Percentiles rank a stretch among this genome's conserved stretches.
These are phyloP conservation scores for Argyresthia albistria DNA, from an alignment of 2,888 invertebrate genomes.

Conservation along the genomic window DNA sequence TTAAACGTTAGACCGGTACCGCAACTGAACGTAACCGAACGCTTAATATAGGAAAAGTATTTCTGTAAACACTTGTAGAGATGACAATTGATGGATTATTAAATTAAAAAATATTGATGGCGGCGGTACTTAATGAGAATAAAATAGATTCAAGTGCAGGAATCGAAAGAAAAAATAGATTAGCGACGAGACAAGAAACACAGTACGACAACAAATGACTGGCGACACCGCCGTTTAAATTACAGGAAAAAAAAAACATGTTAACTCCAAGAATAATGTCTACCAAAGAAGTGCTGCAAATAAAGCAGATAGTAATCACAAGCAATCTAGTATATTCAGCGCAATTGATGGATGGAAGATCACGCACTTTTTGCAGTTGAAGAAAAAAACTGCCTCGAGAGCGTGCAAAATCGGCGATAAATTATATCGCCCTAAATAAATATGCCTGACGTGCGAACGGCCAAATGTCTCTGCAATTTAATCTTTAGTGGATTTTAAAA, in stretches of 20 bases:
- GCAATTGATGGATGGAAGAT: background rate
- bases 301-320: too few relatives aligned
- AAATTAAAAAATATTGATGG: too few relatives aligned
- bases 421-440: slow-evolving; percentile 22
- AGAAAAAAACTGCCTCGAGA: slow-evolving; percentile 1
- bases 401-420: slow-evolving; percentile 15
- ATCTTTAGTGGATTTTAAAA: slow-evolving; percentile 31
- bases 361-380: background rate
- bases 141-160: slow-evolving; percentile 19
- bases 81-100: too few relatives aligned
- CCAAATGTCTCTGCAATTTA: slow-evolving; percentile 29
- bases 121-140: too few relatives aligned
- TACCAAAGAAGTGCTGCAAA: too few relatives aligned
- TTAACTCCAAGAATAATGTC: too few relatives aligned
- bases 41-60: too few relatives aligned
- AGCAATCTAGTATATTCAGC: too few relatives aligned
- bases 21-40: too few relatives aligned
- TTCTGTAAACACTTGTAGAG: too few relatives aligned
- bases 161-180: slow-evolving; percentile 21
- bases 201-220: slow-evolving; percentile 14
- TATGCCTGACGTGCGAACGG: slow-evolving; percentile 15
- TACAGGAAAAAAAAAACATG: background rate
- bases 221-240: slow-evolving; percentile 7
- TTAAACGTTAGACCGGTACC: too few relatives aligned
- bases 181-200: slow-evolving; percentile 18